These are phyloP conservation scores for Takifugu bimaculatus DNA, from an alignment of 2,113 vertebrate species.

Conservation along the genomic window DNA sequence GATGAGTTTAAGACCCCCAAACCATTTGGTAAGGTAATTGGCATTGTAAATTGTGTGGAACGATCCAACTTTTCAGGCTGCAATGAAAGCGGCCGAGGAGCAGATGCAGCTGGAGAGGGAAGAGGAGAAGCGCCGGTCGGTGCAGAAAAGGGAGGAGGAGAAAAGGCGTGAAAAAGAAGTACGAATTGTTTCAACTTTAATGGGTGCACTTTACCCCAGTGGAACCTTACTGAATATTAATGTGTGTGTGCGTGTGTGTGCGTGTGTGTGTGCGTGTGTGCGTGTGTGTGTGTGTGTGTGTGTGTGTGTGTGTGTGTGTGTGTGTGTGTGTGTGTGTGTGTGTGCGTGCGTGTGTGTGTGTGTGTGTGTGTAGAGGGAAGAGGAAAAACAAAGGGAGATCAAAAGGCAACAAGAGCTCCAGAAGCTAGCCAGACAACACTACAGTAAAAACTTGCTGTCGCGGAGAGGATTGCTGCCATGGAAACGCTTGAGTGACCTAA, in stretches of 20 bases:
- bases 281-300: constrained; percentile 4
- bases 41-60: background rate
- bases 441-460: constrained; percentile 75
- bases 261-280: too few relatives aligned
- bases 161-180: constrained; percentile 83
- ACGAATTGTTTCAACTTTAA: constrained; percentile 22
- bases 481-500: constrained; percentile 79
- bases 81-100: constrained; percentile 83
- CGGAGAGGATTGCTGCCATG: constrained; percentile 82
- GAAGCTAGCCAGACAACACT: constrained; percentile 76
- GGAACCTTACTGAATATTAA: background rate
- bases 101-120: constrained; percentile 76
- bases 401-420: constrained; percentile 76
- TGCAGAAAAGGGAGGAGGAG: constrained; percentile 78
- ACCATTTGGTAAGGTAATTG: background rate
- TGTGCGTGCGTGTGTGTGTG: background rate
- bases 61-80: constrained; percentile 70
- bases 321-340: background rate
- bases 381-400: constrained; percentile 79
- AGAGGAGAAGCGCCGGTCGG: constrained; percentile 77
- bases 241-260: too few relatives aligned
- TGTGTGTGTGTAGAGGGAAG: constrained; percentile 75
- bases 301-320: constrained; percentile 4
- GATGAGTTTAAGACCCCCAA: background rate
- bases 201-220: background rate